These are phyloP conservation scores for Amazona guildingii DNA, from an alignment of 2,113 vertebrate genomes.

Conservation along the genomic window DNA sequence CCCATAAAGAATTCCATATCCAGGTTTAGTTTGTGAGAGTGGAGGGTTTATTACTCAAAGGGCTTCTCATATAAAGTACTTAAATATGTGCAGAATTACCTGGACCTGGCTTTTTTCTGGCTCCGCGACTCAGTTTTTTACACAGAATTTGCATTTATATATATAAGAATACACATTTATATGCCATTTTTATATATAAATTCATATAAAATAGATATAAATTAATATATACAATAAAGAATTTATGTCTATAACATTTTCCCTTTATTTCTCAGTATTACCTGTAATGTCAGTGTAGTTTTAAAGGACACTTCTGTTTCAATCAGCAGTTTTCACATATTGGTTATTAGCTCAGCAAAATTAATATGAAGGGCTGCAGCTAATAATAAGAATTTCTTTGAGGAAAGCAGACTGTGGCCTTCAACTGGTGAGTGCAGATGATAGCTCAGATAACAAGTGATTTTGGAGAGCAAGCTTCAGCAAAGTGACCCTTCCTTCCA, in stretches of 20 bases:
- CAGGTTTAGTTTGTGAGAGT: not conserved
- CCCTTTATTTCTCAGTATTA: not conserved
- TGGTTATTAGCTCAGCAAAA: not conserved
- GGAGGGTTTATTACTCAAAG: not conserved
- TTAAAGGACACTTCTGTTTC: not conserved
- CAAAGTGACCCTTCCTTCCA: not conserved
- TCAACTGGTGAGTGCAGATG: not conserved
- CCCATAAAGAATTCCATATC: accelerated
- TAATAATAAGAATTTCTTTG: not conserved
- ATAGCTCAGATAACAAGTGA: not conserved
- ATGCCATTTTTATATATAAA: no score
- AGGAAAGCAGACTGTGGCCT: not conserved
- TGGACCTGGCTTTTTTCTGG: not conserved
- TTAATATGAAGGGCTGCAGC: not conserved
- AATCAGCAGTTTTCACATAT: not conserved
- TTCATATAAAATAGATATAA: no score
- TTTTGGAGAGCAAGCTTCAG: not conserved
- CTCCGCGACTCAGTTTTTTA: not conserved
- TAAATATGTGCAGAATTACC: not conserved
- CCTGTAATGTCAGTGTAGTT: not conserved
- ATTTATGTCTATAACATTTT: not conserved
- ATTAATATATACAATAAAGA: no score
- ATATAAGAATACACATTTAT: no score
- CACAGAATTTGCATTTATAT: not conserved
- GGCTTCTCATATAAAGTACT: not conserved